These are phyloP conservation scores for Hydrophis major DNA, from an alignment of 2,797 vertebrate genomes.

Conservation along the genomic window DNA sequence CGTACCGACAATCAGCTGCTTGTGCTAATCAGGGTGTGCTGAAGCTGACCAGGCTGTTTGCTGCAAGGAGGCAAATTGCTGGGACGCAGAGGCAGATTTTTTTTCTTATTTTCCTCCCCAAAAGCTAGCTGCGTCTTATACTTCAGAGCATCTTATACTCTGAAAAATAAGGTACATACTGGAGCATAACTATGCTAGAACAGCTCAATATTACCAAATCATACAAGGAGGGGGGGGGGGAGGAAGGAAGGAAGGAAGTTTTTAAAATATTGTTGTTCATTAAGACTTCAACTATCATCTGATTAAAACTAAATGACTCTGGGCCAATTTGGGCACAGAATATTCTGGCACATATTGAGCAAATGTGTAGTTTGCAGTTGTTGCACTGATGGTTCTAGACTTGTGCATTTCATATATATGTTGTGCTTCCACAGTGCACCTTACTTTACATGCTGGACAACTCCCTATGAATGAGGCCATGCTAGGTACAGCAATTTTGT, in stretches of 20 bases:
- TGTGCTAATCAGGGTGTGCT: no score
- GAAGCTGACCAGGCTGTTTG: no score
- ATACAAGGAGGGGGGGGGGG: no score
- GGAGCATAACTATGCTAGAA: not conserved
- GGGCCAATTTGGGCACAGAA: not conserved
- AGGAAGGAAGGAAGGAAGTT: not conserved
- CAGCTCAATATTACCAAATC: not conserved
- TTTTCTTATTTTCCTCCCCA: no score
- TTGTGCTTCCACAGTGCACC: not conserved
- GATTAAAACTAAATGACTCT: not conserved
- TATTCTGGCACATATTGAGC: not conserved
- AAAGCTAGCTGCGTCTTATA: no score
- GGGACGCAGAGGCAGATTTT: no score
- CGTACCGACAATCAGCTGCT: no score
- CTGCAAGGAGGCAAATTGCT: no score
- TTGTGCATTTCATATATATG: not conserved
- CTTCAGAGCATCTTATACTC: no score
- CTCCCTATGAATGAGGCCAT: not conserved
- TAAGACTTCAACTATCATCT: not conserved
- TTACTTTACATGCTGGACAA: not conserved
- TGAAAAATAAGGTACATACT: not conserved
- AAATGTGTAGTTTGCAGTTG: not conserved
- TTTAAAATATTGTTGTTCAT: not conserved
- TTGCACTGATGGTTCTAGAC: not conserved
- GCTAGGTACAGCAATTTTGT: not conserved